Evolutionary conservation across 2,888 invertebrate species (phyloP), one percentile per base, ranked within the genome.

Genomic region (Calameuta pallipes): DNA sequence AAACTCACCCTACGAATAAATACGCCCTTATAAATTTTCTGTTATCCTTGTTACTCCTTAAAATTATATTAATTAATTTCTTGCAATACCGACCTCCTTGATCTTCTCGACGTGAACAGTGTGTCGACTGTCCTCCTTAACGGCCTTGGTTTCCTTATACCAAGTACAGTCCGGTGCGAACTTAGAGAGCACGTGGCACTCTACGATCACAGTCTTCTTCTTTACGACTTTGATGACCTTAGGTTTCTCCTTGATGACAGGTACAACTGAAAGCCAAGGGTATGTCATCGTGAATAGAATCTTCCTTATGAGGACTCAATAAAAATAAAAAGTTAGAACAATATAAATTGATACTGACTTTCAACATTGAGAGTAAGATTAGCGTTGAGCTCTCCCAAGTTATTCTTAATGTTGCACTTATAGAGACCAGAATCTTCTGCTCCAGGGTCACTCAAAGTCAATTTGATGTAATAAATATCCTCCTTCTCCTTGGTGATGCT

Each of bases 321-420:
- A 41, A 77, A 80, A 37, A 31, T 76, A 75, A 79, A 11, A 76
- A 74, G 30, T 33, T 74, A 1, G 1, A 31, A n/a, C 35, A 56
- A 35, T 70, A 34, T 23, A 15, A 76, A 76, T 70, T 33, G 73
- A 41, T 74, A 93, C 95, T 94, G 93, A 98, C 98, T 98, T 96
- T 98, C 98, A 93, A 99, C 98, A 93, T 99, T 99, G 87, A 99
- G 95, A 85, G 98, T 98, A 84, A 99, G 94, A 93, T 99, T 99
- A 81, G 98, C 98, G 92, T 98, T 98, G 84, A 98, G 95, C 94
- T 99, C 99, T 87, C 99, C 99, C 90, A 97, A 95, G 89, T 95
- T 95, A 92, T 99, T 99, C 92, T 98, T 98, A 88, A 98, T 98
- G 90, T 98, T 98, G 92, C 99, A 99, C 92, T 99, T 98, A 93